Conservation (phyloP, 37 sponge, comb jelly and placozoan genomes). For the Halichondria panicea region DNA sequence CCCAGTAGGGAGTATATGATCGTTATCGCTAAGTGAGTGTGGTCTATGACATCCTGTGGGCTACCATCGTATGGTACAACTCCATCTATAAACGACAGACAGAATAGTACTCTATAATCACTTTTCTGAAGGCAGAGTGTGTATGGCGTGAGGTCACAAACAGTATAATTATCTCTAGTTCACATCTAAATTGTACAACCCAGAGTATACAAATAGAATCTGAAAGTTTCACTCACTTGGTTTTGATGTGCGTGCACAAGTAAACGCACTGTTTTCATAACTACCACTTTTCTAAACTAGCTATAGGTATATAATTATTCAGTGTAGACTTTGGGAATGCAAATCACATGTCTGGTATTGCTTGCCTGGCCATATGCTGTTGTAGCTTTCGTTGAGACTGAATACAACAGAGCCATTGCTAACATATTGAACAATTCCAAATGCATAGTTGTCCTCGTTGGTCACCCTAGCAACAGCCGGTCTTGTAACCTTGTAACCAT, state of each 20-base stretch:
- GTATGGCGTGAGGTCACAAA: no score
- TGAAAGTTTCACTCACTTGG: no score
- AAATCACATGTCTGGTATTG: not conserved
- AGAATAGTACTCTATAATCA: no score
- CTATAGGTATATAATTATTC: no score
- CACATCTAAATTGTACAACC: no score
- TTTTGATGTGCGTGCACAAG: no score
- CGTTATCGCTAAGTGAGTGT: not conserved
- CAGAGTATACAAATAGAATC: no score
- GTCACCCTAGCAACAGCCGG: not conserved
- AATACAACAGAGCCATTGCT: not conserved
- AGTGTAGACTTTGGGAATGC: not conserved
- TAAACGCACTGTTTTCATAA: no score
- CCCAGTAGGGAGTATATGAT: not conserved
- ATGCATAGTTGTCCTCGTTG: not conserved
- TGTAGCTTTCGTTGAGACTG: not conserved
- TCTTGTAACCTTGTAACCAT: not conserved
- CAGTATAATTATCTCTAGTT: no score
- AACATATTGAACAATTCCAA: not conserved
- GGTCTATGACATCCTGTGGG: not conserved
- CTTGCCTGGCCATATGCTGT: constrained; percentile 1
- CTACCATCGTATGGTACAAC: constrained; percentile 16
- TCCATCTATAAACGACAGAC: not conserved
- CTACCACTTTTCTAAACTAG: no score
- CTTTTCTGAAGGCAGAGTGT: no score